Conservation (phyloP, 2,113 vertebrate species). For the Chaetops frenatus region DNA sequence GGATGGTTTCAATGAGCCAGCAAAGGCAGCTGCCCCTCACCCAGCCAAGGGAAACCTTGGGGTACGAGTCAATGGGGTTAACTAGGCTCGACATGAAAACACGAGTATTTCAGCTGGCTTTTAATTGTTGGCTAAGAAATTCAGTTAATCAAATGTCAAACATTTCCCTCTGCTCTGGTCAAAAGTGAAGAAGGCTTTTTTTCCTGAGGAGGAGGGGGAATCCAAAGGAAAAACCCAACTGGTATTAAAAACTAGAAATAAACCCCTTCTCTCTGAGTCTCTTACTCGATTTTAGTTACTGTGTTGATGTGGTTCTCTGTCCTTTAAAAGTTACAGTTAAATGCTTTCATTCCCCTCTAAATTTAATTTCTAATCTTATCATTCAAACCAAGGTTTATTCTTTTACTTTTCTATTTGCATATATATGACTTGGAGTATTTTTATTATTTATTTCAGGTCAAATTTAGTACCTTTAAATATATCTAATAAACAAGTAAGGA, state of each 20-base stretch:
- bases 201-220: background rate
- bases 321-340: background rate
- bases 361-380: background rate
- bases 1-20: slow-evolving; percentile 35
- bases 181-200: background rate
- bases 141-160: slow-evolving; percentile 59
- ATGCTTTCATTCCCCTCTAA: background rate
- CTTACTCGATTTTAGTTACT: background rate
- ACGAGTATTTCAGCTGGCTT: slow-evolving; percentile 36
- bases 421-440: background rate
- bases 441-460: slow-evolving; percentile 43
- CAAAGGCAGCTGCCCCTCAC: background rate
- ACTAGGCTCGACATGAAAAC: slow-evolving; percentile 49
- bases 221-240: background rate
- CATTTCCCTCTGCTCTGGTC: background rate
- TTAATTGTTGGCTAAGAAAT: slow-evolving; percentile 57
- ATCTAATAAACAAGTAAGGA: slow-evolving; percentile 65
- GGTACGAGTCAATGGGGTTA: slow-evolving; percentile 52
- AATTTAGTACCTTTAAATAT: slow-evolving; percentile 20
- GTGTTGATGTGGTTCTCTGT: background rate
- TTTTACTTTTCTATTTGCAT: background rate
- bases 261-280: background rate
- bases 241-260: background rate
- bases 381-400: background rate
- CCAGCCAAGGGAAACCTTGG: slow-evolving; percentile 12